Base-by-base conservation (phyloP, 2,113 vertebrate species). In the Hemichromis elongatus region DNA sequence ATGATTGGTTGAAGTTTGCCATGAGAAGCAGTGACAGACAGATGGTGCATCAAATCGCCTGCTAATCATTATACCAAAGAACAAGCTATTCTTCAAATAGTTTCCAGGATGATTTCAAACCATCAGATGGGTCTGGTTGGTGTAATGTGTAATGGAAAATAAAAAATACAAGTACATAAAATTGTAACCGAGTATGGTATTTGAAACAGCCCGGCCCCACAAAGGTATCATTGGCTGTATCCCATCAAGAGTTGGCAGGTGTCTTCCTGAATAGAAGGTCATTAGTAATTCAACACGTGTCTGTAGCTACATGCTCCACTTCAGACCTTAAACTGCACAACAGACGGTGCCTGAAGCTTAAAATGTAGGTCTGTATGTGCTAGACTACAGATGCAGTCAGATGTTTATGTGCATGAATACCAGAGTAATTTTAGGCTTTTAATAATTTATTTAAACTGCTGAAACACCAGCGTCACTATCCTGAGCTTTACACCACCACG, bases 211-310 rank as follows among this genome's bases (percentile, higher is more conserved):
- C 24, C 7, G 9, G 26, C 18, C 45, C 6, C 26, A 13, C 7
- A 13, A 66, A 77, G 26, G 78, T n/a, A 79, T 45, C 68, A 6
- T 3, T 40, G 33, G 19, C 24, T 75, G 26, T 10, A 40, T 28
- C 30, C 55, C 73, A 42, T 61, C 56, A 42, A 59, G 28, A 45
- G 52, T 6, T 50, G 53, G 2, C 33, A 86, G 57, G 18, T 40
- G 63, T 89, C 26, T 40, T 47, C 9, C 84, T 70, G 57, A 24
- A 70, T 11, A 24, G 7, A 19, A 13, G 11, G 10, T 70, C 80
- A 87, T 86, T 86, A 82, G 84, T 86, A 90, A 92, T 88, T 92
- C 66, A 82, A 92, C 79, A 85, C 84, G 33, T 66, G 61, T 24
- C n/a, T 73, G 33, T 55, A 59, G 59, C 42, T 4, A 54, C 47